phyloP scores from a whole-genome alignment of 37 sponge, comb jelly and placozoan genomes.

The Dysidea cf. avara region DNA sequence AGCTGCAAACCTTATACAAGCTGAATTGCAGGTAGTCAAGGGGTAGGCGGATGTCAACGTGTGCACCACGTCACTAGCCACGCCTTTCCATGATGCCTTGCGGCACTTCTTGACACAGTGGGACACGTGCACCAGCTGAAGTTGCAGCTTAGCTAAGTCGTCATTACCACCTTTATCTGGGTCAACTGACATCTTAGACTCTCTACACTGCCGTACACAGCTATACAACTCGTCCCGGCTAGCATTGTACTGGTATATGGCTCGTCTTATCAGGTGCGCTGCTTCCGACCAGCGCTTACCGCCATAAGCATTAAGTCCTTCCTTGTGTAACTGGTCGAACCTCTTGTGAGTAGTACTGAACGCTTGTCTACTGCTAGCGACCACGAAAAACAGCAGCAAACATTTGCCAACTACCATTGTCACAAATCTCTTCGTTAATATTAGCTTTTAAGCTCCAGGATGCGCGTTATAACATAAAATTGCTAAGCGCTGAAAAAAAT shows the following conservation, averaged over 20 bases:
- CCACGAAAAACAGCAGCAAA: neutral
- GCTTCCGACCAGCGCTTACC: slow-evolving; percentile 13
- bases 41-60: too few species aligned
- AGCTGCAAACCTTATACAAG: too few species aligned
- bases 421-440: too few species aligned
- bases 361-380: neutral
- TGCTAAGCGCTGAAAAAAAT: too few species aligned
- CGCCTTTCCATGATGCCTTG: neutral
- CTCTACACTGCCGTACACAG: slow-evolving; percentile 4
- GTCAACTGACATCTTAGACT: neutral
- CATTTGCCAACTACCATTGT: slow-evolving; percentile 12
- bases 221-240: neutral
- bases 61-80: neutral
- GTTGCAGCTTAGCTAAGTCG: neutral
- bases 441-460: too few species aligned
- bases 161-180: neutral
- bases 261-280: slow-evolving; percentile 2
- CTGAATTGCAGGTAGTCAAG: too few species aligned
- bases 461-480: too few species aligned
- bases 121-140: slow-evolving; percentile 7
- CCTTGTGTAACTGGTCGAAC: slow-evolving; percentile 19
- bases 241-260: neutral
- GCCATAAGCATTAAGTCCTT: slow-evolving; percentile 16
- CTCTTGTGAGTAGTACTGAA: neutral
- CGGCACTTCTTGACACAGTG: slow-evolving; percentile 12